Percentiles rank a stretch among this genome's conserved stretches.
These are phyloP conservation scores for Eolophus roseicapilla DNA, from an alignment of 2,113 vertebrate species.

Conservation along the genomic window DNA sequence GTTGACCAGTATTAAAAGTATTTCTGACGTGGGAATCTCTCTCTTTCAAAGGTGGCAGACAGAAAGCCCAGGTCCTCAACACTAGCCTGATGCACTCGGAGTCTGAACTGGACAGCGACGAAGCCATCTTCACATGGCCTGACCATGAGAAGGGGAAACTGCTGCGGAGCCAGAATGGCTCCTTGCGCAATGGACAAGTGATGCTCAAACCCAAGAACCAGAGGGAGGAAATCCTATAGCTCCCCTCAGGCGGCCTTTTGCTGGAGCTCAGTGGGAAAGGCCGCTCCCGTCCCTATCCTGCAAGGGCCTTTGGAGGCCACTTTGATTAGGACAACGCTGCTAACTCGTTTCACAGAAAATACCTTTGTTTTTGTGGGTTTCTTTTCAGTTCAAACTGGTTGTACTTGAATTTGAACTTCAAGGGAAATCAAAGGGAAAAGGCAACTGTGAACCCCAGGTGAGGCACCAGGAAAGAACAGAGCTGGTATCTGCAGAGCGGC, in stretches of 20 bases:
- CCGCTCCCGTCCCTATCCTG: not conserved
- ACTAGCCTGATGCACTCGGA: slow-evolving; percentile 97
- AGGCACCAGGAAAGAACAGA: not conserved
- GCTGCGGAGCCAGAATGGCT: slow-evolving; percentile 90
- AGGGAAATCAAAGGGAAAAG: slow-evolving; percentile 55
- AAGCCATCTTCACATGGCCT: slow-evolving; percentile 89
- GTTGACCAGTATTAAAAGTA: not conserved
- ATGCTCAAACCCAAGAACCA: slow-evolving; percentile 81
- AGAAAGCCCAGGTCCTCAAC: slow-evolving; percentile 85
- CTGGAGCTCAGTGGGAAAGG: not conserved
- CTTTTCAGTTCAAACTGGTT: slow-evolving; percentile 60
- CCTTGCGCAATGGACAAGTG: slow-evolving; percentile 88
- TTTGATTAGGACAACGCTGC: slow-evolving; percentile 21
- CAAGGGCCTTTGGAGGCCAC: not conserved
- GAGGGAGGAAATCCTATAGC: slow-evolving; percentile 79
- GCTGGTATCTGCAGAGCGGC: not conserved
- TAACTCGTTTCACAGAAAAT: slow-evolving; percentile 17
- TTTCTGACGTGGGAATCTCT: not conserved
- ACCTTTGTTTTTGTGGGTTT: slow-evolving; percentile 32
- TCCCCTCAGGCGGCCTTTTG: not conserved
- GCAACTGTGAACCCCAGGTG: slow-evolving; percentile 64
- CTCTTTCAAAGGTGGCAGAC: slow-evolving; percentile 74
- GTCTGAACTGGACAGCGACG: slow-evolving; percentile 94
- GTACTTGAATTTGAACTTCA: slow-evolving; percentile 74
- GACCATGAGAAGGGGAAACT: slow-evolving; percentile 92